Evolutionary conservation across 2,888 invertebrate genomes (phyloP).

Genomic region (Orthosia incerta): DNA sequence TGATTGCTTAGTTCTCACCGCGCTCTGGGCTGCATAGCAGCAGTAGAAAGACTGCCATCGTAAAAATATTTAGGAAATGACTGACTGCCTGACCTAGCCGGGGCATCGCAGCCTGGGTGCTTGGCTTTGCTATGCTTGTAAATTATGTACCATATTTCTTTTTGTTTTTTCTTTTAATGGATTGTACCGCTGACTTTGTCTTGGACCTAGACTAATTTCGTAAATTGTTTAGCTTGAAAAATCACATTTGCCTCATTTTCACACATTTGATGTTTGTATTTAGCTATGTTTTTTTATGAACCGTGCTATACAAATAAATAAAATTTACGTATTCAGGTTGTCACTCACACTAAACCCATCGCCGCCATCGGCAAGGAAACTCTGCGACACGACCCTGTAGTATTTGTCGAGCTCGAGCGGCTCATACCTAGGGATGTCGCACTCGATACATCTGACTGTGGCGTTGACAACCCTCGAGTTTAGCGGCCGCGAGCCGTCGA

Average conservation of each 20-base stretch:
- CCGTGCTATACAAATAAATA: no score
- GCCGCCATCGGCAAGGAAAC: slow-evolving; percentile 92
- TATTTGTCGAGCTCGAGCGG: slow-evolving; percentile 89
- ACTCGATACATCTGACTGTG: slow-evolving; percentile 92
- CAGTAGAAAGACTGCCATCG: background rate
- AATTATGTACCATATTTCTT: no score
- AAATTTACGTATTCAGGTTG: background rate
- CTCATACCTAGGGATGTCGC: slow-evolving; percentile 92
- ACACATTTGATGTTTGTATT: no score
- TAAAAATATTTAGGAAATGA: background rate
- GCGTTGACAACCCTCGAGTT: slow-evolving; percentile 91
- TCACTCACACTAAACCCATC: slow-evolving; percentile 92
- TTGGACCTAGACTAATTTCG: background rate
- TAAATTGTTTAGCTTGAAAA: background rate
- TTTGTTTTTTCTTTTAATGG: no score
- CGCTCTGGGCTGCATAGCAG: background rate
- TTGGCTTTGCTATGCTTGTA: no score
- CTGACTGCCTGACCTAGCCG: no score
- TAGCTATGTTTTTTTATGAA: no score
- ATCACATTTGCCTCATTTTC: slow-evolving; percentile 20
- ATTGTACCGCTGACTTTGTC: no score
- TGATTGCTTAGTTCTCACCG: background rate
- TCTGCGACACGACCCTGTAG: slow-evolving; percentile 92
- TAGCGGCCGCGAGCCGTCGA: slow-evolving; percentile 90
- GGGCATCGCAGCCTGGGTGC: no score